Conservation (phyloP, 2,888 invertebrate species). For the Macaria notata region DNA sequence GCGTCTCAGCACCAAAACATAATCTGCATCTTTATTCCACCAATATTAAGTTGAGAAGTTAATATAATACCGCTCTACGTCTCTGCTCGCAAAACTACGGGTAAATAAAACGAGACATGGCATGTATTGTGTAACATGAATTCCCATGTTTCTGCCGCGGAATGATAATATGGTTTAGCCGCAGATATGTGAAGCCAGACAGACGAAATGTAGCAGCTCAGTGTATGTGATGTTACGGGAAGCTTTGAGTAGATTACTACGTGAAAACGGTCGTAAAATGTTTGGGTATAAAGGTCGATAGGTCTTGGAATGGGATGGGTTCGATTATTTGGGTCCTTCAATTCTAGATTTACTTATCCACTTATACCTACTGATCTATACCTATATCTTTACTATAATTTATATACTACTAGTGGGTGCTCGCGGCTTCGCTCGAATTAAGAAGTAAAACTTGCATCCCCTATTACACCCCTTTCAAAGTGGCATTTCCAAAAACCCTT, state of each 20-base stretch:
- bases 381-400: no score
- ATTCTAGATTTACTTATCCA: no score
- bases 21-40: slow-evolving; percentile 51
- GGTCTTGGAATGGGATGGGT: no score
- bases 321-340: no score
- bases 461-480: no score
- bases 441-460: no score
- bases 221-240: not conserved
- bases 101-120: slow-evolving; percentile 46
- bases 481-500: no score
- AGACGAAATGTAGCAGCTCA: slow-evolving; percentile 13
- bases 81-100: slow-evolving; percentile 50
- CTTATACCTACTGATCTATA: no score
- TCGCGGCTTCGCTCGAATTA: no score
- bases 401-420: no score
- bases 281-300: not conserved
- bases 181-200: slow-evolving; percentile 30
- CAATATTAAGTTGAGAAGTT: slow-evolving; percentile 52
- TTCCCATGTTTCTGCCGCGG: slow-evolving; percentile 42
- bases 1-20: slow-evolving; percentile 43
- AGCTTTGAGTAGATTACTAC: slow-evolving; percentile 9
- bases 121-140: slow-evolving; percentile 45
- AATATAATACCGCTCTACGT: slow-evolving; percentile 55
- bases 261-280: not conserved
- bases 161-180: slow-evolving; percentile 39